A percentile compares a stretch with the other conserved stretches of the same genome.
Evolutionary conservation across 2,797 vertebrate genomes (phyloP).

Genomic region (Valencia hispanica): DNA sequence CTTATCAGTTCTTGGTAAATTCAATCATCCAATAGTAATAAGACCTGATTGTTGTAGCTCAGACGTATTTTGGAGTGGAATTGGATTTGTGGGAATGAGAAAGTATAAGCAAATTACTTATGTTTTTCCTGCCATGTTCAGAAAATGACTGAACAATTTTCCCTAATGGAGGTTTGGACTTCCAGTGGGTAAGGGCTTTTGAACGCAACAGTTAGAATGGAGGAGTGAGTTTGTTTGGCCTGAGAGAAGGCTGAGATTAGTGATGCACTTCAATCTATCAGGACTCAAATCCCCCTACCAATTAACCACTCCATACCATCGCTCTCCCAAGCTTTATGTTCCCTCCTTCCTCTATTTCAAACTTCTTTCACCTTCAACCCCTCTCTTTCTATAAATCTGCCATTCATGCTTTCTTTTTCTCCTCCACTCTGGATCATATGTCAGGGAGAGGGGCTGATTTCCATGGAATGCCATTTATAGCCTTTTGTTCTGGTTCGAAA

Average conservation of each 20-base stretch:
- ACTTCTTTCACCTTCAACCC: constrained; percentile 48
- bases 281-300: constrained; percentile 52
- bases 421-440: constrained; percentile 33
- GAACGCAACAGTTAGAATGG: constrained; percentile 60
- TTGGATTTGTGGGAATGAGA: constrained; percentile 21
- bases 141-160: constrained; percentile 61
- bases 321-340: constrained; percentile 32
- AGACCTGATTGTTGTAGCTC: constrained; percentile 23
- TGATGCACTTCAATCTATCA: constrained; percentile 63
- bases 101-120: constrained; percentile 51
- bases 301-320: constrained; percentile 36
- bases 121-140: constrained; percentile 44
- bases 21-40: constrained; percentile 12
- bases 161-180: constrained; percentile 62
- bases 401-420: constrained; percentile 48
- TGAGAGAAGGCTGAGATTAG: constrained; percentile 51
- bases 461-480: constrained; percentile 53
- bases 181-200: constrained; percentile 58
- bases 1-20: constrained; percentile 4
- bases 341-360: constrained; percentile 40
- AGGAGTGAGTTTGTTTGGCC: constrained; percentile 43
- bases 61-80: constrained; percentile 21
- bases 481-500: constrained; percentile 13
- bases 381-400: constrained; percentile 54
- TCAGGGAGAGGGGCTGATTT: constrained; percentile 35